Conservation (phyloP, 2,888 invertebrate genomes). For the Venustoraphidia nigricollis region DNA sequence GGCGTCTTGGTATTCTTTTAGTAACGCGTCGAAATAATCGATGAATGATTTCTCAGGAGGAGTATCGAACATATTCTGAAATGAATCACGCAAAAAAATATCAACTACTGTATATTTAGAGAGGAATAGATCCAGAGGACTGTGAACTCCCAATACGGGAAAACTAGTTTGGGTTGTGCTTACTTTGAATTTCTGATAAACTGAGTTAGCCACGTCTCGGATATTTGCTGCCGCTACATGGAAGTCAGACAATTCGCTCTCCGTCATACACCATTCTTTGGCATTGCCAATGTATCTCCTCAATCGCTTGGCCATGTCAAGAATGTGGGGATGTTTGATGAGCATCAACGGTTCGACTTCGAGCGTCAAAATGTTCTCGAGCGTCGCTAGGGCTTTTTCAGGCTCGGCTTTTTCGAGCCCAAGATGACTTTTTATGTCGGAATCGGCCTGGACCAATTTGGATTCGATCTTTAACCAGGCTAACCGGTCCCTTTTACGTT, state of each 20-base stretch:
- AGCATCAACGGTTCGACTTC: conserved; percentile 58
- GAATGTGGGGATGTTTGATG: conserved; percentile 62
- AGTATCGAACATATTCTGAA: conserved; percentile 43
- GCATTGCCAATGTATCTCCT: conserved; percentile 67
- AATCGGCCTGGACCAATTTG: conserved; percentile 46
- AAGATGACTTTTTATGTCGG: conserved; percentile 48
- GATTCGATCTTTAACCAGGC: conserved; percentile 48
- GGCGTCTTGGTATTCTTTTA: conserved; percentile 43
- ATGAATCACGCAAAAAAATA: conserved; percentile 9
- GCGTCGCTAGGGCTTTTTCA: conserved; percentile 48
- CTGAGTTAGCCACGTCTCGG: conserved; percentile 48
- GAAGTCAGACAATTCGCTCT: conserved; percentile 45
- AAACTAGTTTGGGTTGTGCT: conserved; percentile 5
- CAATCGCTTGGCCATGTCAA: conserved; percentile 62
- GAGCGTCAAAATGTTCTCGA: conserved; percentile 42
- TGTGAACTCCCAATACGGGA: no score
- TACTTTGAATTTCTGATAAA: conserved; percentile 40
- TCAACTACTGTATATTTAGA: conserved; percentile 1
- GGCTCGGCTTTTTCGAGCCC: conserved; percentile 55
- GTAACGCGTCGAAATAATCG: conserved; percentile 43
- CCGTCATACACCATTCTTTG: conserved; percentile 50
- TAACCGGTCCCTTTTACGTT: conserved; percentile 37
- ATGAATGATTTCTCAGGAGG: conserved; percentile 51
- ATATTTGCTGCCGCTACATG: conserved; percentile 52
- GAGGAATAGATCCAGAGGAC: background rate